Conservation (phyloP, 2,797 vertebrate species). For the Lateolabrax maculatus region DNA sequence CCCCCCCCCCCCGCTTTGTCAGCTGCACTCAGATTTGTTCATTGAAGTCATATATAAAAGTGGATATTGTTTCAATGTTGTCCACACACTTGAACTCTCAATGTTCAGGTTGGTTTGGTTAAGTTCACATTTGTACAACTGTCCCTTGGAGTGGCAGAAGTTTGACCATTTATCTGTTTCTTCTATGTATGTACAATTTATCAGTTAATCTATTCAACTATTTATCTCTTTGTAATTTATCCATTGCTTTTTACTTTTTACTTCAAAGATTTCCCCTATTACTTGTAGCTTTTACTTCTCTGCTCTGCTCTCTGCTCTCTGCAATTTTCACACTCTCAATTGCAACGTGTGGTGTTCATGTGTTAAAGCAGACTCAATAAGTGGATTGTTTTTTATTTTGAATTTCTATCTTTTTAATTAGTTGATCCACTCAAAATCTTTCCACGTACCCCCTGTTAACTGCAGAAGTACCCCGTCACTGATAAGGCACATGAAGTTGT, state of each 20-base stretch:
- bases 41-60: not conserved
- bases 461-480: not conserved
- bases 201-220: not conserved
- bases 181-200: not conserved
- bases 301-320: not conserved
- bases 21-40: not conserved
- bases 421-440: not conserved
- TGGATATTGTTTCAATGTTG: not conserved
- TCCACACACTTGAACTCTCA: not conserved
- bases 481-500: not conserved
- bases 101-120: not conserved
- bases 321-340: not conserved
- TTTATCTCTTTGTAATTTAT: not conserved
- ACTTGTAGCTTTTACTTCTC: not conserved
- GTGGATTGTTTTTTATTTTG: not conserved
- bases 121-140: not conserved
- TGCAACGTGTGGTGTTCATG: not conserved
- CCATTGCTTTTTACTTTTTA: not conserved
- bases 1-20: not conserved
- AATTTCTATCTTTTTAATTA: not conserved
- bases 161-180: no score
- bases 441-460: not conserved
- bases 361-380: not conserved
- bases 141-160: not conserved
- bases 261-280: not conserved